Percentiles rank a stretch among this genome's conserved stretches.
These are phyloP conservation scores for Nyctalus aviator DNA, from an alignment of 2,797 vertebrate genomes.

Conservation along the genomic window DNA sequence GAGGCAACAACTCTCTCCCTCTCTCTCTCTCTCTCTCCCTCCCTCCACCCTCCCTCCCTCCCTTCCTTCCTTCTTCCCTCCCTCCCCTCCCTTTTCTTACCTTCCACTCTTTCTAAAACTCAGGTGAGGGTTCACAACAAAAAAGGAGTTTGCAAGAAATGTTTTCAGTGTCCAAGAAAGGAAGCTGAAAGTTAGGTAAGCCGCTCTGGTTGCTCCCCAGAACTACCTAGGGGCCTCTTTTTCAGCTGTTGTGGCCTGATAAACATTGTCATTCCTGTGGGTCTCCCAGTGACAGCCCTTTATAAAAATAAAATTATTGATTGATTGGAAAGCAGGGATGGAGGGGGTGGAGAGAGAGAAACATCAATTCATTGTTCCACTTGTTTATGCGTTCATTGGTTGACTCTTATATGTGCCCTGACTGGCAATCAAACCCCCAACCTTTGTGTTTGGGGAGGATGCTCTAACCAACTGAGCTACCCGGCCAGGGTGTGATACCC, in stretches of 20 bases:
- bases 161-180: background rate
- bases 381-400: background rate
- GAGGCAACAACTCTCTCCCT: background rate
- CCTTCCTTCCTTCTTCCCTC: rapidly evolving
- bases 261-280: background rate
- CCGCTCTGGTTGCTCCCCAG: background rate
- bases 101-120: background rate
- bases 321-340: too few relatives aligned
- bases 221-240: background rate
- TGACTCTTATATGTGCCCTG: background rate
- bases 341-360: background rate
- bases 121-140: background rate
- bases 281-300: background rate
- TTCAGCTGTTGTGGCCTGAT: background rate
- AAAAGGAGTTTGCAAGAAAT: conserved; percentile 6
- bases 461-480: background rate
- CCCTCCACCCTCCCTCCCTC: too few relatives aligned
- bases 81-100: too few relatives aligned
- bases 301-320: too few relatives aligned
- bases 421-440: background rate
- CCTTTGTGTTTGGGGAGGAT: background rate
- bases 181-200: conserved; percentile 31
- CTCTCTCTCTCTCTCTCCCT: too few relatives aligned
- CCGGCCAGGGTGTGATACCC: background rate
- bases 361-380: background rate